phyloP scores from a whole-genome alignment of 1,140 invertebrate genomes.

The Heterodera carotae region DNA sequence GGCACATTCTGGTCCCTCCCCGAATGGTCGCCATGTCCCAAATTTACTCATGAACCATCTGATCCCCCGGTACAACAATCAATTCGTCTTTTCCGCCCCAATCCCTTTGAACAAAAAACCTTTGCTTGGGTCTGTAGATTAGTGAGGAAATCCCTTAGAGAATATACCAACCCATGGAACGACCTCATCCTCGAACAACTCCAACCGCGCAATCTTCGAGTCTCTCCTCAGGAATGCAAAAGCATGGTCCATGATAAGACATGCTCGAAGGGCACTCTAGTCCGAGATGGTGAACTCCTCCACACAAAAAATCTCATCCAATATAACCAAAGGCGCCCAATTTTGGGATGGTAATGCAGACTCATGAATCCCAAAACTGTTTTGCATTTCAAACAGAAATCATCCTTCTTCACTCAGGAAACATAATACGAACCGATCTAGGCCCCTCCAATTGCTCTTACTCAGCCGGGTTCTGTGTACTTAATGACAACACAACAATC shows the following conservation, averaged over 20 bases:
- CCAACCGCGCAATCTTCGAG: neutral
- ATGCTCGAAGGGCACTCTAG: neutral
- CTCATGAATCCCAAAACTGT: neutral
- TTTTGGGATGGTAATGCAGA: neutral
- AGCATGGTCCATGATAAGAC: neutral
- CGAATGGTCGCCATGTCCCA: neutral
- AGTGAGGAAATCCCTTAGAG: constrained; percentile 2
- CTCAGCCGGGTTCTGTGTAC: neutral
- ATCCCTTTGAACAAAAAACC: neutral
- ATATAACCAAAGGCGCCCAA: neutral
- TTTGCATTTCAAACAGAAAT: constrained; percentile 8
- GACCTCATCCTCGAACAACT: neutral
- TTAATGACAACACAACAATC: neutral
- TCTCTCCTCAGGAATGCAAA: neutral
- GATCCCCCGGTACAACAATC: neutral
- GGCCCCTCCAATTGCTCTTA: neutral
- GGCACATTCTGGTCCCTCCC: constrained; percentile 9
- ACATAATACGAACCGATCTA: neutral
- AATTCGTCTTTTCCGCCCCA: constrained; percentile 11
- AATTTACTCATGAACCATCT: neutral
- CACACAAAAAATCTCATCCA: neutral
- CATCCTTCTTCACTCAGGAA: neutral
- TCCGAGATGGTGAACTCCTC: neutral
- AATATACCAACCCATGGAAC: constrained; percentile 6
- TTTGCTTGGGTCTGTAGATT: constrained; percentile 6